phyloP scores from a whole-genome alignment of 2,113 vertebrate species.

The Colinus virginianus region DNA sequence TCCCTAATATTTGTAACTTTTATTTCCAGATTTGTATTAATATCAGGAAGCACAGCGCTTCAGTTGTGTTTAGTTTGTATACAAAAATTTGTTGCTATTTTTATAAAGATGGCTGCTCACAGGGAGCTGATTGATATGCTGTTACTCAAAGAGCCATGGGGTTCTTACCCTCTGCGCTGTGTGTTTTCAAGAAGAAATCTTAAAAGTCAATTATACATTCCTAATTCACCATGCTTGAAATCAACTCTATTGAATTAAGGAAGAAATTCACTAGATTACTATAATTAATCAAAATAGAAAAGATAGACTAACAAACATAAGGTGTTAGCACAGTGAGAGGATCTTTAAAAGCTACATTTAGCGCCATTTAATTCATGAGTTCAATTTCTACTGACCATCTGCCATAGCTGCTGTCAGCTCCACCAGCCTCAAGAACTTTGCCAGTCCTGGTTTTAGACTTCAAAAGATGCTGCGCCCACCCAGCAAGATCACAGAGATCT shows the following conservation, averaged over 20 bases:
- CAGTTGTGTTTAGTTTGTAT: background rate
- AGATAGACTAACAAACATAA: constrained; percentile 16
- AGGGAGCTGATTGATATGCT: background rate
- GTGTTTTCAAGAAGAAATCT: background rate
- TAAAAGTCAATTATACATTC: background rate
- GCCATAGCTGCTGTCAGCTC: constrained; percentile 45
- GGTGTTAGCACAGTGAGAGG: background rate
- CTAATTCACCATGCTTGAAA: background rate
- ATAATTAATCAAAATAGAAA: background rate
- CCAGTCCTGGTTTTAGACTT: constrained; percentile 38
- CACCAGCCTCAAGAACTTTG: background rate
- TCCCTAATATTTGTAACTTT: background rate
- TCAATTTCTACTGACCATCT: constrained; percentile 43
- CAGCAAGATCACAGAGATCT: background rate
- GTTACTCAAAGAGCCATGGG: background rate
- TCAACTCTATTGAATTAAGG: background rate
- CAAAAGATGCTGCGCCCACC: background rate
- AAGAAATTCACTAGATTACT: background rate
- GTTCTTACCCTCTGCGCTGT: background rate
- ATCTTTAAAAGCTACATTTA: constrained; percentile 35
- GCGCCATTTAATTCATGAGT: constrained; percentile 21
- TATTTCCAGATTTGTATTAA: background rate
- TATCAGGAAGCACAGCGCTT: background rate
- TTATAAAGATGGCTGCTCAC: background rate
- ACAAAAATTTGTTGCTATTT: background rate